phyloP scores from a whole-genome alignment of 1,140 invertebrate genomes.

The Drosophila parabipectinata region DNA sequence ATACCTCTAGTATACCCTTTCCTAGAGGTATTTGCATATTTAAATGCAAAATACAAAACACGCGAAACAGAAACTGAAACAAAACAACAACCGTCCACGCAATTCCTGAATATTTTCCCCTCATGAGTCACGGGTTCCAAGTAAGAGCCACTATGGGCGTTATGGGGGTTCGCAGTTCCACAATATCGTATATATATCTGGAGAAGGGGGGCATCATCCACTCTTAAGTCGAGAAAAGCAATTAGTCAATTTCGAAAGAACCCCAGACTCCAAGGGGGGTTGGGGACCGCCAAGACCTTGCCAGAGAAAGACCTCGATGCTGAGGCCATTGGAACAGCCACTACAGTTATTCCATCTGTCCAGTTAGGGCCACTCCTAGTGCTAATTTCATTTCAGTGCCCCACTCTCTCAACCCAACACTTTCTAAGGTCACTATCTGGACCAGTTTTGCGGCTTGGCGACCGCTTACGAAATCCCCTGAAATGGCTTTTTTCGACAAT shows the following conservation, averaged over 20 bases:
- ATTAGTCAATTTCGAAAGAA: constrained; percentile 63
- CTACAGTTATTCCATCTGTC: constrained; percentile 14
- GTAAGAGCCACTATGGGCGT: not conserved
- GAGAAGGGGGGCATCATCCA: not conserved
- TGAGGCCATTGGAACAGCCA: constrained; percentile 16
- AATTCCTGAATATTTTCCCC: constrained; percentile 36
- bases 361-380: constrained; percentile 23
- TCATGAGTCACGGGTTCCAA: constrained; percentile 31
- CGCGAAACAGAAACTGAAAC: constrained; percentile 18
- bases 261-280: constrained; percentile 1
- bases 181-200: too few species aligned
- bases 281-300: constrained; percentile 29
- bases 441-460: not conserved
- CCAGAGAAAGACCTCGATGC: constrained; percentile 20
- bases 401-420: constrained; percentile 15
- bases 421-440: constrained; percentile 23
- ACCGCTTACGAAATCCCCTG: constrained; percentile 2
- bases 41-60: constrained; percentile 4
- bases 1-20: not conserved
- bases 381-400: constrained; percentile 24
- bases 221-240: constrained; percentile 42
- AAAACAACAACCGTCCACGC: constrained; percentile 35
- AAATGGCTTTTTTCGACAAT: not conserved
- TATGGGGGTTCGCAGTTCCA: constrained; percentile 13
- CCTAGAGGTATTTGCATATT: constrained; percentile 14